Evolutionary conservation across 2,797 vertebrate genomes (phyloP), one percentile per base, ranked within the genome.

Genomic region (Podarcis lilfordi): DNA sequence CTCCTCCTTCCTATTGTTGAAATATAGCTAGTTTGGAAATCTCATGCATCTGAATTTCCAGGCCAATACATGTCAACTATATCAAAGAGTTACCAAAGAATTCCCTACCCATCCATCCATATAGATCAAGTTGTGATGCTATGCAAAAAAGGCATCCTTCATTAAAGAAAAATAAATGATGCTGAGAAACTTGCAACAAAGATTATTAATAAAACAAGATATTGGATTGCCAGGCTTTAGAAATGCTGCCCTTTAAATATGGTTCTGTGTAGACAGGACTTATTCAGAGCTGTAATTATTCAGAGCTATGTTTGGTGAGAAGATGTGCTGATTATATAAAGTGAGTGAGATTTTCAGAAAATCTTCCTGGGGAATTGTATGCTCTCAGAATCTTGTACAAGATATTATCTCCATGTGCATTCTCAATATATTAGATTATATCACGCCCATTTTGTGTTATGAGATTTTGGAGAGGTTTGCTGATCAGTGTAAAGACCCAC

Each of bases 341-440:
- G 2, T 86, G n/a, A 1, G 2, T 66, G 4, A 21, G 75, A 91
- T 88, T 90, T 93, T 91, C 85, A 91, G 80, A 89, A 90, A 81
- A 29, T 74, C 59, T 64, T 88, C 10, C 29, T 29, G 29, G 0
- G 10, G 50, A 82, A 1, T 3, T 40, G 1, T 66, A 87, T 3
- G 2, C 32, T 88, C 88, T 86, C 10, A 83, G 43, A 79, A 27
- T 82, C 7, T 13, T 72, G 13, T 8, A 8, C 0, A 37, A 55
- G 11, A 27, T 8, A 78, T 69, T 66, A 35, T 4, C 4, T 88
- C 45, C 5, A 59, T 69, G 84, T 78, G 68, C 37, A 76, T 61
- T 15, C 61, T 77, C 37, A 45, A n/a, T 77, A 75, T 59, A 59
- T 40, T 43, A 89, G 77, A 88, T 76, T 35, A n/a, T 83, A 72